Evolutionary conservation across 2,113 vertebrate species (phyloP).

Genomic region (Leptosomus discolor): DNA sequence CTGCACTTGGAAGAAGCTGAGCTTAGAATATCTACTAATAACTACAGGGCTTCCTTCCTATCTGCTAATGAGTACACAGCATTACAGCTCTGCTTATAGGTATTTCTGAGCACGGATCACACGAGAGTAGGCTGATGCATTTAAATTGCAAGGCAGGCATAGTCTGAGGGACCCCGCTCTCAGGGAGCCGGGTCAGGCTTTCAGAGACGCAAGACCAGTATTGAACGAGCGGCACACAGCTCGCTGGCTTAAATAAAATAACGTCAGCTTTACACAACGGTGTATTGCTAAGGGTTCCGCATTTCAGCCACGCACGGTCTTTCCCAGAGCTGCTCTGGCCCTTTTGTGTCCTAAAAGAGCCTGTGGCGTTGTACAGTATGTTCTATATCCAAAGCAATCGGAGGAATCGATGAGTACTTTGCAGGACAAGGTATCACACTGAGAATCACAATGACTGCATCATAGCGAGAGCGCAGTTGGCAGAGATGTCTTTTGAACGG

Average conservation of each 20-base stretch:
- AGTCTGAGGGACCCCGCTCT: neutral
- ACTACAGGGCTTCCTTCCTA: neutral
- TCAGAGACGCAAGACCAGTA: neutral
- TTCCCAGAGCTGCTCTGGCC: neutral
- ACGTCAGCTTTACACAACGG: neutral
- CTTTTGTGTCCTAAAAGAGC: neutral
- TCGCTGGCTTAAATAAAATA: neutral
- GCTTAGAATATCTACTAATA: neutral
- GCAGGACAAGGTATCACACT: neutral
- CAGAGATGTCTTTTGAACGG: rapidly evolving
- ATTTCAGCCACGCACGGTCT: neutral
- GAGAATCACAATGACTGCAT: neutral
- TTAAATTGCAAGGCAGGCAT: neutral
- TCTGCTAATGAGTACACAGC: neutral
- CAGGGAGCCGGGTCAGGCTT: neutral
- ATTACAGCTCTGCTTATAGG: neutral
- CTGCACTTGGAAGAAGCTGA: neutral
- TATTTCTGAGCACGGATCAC: rapidly evolving
- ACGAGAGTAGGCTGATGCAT: rapidly evolving
- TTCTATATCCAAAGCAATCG: rapidly evolving
- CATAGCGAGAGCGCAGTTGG: neutral
- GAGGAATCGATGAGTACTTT: neutral
- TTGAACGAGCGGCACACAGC: neutral
- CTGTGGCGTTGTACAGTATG: no score
- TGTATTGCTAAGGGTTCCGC: no score